Evolutionary conservation across 2,797 vertebrate genomes (phyloP), one percentile per base, ranked within the genome.

Genomic region (Coilia nasus): DNA sequence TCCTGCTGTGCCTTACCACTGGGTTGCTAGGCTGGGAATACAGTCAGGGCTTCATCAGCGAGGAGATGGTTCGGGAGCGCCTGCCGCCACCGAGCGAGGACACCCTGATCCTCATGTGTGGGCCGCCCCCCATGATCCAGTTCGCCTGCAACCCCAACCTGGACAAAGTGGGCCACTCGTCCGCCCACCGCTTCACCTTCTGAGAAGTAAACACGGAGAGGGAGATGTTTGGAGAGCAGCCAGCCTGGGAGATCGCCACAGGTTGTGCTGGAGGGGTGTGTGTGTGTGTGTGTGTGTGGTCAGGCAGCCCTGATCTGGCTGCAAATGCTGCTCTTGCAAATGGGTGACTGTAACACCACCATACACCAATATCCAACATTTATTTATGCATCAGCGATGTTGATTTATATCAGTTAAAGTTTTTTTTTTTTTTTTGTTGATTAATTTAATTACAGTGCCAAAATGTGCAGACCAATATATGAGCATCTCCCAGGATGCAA

Each of bases 91-190:
- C 97, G 0, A 87, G 93, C 0, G 96, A 96, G 0, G 96, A 98
- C 85, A 93, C 96, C 0, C 94, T 99, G 85, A 93, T 99, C 84
- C 95, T 99, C 83, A 97, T 99, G 97, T 99, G 98, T 0, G 98
- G 98, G 0, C 98, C 98, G 1, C 98, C 98, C 0, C 98, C 98
- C 0, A 99, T 99, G 98, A 97, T 99, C 92, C 97, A 99, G 94
- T 98, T 96, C 0, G 98, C 98, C 84, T 98, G 97, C 93, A 95
- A 96, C 94, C 98, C 98, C 82, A 99, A 97, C 92, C 94, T 99
- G 92, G 98, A 99, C 86, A 98, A 97, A 84, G 94, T 97, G 44
- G 96, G 96, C 47, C 97, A 99, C 88, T 46, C 93, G 41, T 90
- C 86, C 85, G 94, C 94, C 88, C 93, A 90, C 89, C 95, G 95